phyloP scores from a whole-genome alignment of 64 coral and sea anemone species.

The Trachythela sp. region DNA sequence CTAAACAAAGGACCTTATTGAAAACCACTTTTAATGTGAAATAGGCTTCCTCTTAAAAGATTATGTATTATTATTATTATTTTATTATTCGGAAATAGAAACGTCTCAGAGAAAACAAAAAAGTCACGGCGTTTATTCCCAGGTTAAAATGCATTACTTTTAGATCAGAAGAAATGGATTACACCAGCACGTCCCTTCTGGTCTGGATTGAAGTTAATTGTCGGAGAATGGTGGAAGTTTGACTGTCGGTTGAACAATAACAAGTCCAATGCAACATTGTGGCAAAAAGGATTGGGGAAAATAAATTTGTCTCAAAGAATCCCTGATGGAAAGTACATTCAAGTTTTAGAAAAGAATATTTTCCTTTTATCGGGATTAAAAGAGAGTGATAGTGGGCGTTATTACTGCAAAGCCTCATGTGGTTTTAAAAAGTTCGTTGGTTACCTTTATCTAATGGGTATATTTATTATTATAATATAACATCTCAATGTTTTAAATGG shows the following conservation, averaged over 20 bases:
- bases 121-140: no score
- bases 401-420: neutral
- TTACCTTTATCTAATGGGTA: neutral
- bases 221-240: neutral
- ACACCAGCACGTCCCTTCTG: neutral
- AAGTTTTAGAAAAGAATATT: neutral
- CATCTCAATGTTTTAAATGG: no score
- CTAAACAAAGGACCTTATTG: no score
- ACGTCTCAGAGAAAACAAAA: no score
- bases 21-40: no score
- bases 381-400: neutral
- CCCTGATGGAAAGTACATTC: neutral
- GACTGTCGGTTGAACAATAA: neutral
- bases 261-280: neutral
- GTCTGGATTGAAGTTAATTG: neutral
- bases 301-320: neutral
- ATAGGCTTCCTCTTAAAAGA: no score
- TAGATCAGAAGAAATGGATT: neutral
- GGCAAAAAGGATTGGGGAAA: neutral
- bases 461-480: neutral
- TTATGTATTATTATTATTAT: no score
- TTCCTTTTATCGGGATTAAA: neutral
- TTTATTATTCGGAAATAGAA: no score
- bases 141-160: neutral
- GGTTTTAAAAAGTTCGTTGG: neutral